phyloP scores from a whole-genome alignment of 2,113 vertebrate species.

The Pavo muticus region DNA sequence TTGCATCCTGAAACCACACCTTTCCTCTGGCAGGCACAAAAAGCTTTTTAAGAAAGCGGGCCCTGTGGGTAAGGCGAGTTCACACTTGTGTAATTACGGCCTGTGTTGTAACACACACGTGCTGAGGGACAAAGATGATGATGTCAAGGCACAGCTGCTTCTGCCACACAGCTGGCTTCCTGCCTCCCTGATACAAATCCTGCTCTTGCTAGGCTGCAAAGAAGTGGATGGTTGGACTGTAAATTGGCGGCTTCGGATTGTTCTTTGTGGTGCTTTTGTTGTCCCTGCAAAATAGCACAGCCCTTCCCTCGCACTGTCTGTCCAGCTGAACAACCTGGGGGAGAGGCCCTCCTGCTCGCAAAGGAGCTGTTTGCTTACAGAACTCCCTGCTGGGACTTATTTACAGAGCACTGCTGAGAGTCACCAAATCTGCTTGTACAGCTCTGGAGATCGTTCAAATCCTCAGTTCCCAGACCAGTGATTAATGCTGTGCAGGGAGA shows the following conservation, averaged over 20 bases:
- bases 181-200: not conserved
- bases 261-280: not conserved
- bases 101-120: not conserved
- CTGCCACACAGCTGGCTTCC: slow-evolving; percentile 21
- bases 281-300: not conserved
- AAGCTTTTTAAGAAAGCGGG: not conserved
- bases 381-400: slow-evolving; percentile 62
- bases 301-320: not conserved
- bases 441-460: slow-evolving; percentile 45
- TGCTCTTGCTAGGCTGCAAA: not conserved
- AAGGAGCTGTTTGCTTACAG: slow-evolving; percentile 67
- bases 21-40: not conserved
- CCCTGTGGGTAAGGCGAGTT: slow-evolving; percentile 2
- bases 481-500: slow-evolving; percentile 50
- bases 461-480: slow-evolving; percentile 24
- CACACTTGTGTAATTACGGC: not conserved
- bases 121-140: slow-evolving; percentile 17
- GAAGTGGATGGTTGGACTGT: fast-evolving
- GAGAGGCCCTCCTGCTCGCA: not conserved
- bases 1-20: not conserved
- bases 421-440: slow-evolving; percentile 42
- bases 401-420: slow-evolving; percentile 63
- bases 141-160: slow-evolving; percentile 34
- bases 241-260: fast-evolving
- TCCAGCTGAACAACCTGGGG: not conserved